These are phyloP conservation scores for Steinernema feltiae DNA, from an alignment of 1,140 invertebrate genomes.

Conservation along the genomic window DNA sequence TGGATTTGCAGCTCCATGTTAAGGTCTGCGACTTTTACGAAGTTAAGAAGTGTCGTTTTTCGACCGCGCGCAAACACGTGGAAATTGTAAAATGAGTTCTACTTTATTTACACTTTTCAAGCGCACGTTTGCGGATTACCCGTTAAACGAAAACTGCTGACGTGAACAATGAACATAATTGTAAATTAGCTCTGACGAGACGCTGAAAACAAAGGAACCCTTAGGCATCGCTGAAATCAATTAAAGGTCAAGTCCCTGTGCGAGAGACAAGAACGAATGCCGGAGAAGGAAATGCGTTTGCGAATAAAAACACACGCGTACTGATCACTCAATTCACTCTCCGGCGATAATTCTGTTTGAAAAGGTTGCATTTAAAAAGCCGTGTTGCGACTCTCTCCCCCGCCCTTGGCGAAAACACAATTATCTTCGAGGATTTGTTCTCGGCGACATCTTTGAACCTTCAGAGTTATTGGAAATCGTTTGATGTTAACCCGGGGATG, in stretches of 20 bases:
- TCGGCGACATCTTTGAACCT: neutral
- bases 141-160: neutral
- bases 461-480: neutral
- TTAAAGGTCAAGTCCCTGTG: too few species aligned
- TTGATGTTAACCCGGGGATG: too few species aligned
- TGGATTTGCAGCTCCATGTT: neutral
- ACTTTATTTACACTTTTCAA: neutral
- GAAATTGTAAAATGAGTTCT: neutral
- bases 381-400: neutral
- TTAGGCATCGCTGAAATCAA: too few species aligned
- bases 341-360: conserved; percentile 2
- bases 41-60: neutral
- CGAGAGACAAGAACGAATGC: too few species aligned
- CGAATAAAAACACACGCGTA: neutral
- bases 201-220: neutral
- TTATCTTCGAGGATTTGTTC: neutral
- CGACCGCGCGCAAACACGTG: neutral
- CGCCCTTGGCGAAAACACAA: neutral
- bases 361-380: conserved; percentile 13
- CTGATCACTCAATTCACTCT: conserved; percentile 1
- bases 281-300: conserved; percentile 2
- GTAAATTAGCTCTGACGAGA: neutral
- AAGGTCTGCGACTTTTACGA: too few species aligned
- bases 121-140: neutral
- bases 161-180: neutral